Conservation (phyloP, 2,888 invertebrate genomes). For the Agriopis marginaria region DNA sequence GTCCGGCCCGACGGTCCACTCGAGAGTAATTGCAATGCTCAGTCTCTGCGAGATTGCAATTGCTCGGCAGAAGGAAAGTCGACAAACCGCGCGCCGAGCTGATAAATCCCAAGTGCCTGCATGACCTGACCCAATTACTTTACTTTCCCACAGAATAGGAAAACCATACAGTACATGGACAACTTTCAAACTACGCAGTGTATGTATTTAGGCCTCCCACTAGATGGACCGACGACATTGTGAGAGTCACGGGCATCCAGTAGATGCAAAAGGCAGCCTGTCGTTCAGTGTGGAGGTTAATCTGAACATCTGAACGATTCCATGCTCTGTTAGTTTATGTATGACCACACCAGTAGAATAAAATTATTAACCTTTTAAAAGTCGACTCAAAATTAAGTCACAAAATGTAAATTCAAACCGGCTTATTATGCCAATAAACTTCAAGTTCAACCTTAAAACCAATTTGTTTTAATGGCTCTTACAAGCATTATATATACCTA, state of each 20-base stretch:
- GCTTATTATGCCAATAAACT: conserved; percentile 2
- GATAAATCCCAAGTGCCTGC: conserved; percentile 33
- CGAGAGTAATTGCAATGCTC: background rate
- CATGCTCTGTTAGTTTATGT: too few relatives aligned
- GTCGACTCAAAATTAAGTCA: conserved; percentile 3
- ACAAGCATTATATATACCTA: conserved; percentile 8
- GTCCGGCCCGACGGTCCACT: background rate
- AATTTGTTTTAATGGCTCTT: conserved; percentile 20
- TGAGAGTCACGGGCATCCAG: too few relatives aligned
- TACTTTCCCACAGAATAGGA: conserved; percentile 13
- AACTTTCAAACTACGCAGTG: background rate
- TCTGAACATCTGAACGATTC: too few relatives aligned
- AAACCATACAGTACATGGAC: background rate
- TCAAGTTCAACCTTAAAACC: conserved; percentile 12
- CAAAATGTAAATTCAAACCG: conserved; percentile 4
- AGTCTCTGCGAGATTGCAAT: conserved; percentile 11
- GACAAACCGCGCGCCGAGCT: conserved; percentile 22
- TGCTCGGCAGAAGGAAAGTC: conserved; percentile 18
- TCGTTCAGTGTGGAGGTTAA: too few relatives aligned
- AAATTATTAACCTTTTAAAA: background rate
- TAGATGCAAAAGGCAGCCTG: too few relatives aligned
- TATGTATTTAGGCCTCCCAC: too few relatives aligned
- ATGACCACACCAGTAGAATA: background rate
- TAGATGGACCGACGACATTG: too few relatives aligned
- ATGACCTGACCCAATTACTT: conserved; percentile 39